Evolutionary conservation across 2,113 vertebrate genomes (phyloP).

Genomic region (Pterophyllum scalare): DNA sequence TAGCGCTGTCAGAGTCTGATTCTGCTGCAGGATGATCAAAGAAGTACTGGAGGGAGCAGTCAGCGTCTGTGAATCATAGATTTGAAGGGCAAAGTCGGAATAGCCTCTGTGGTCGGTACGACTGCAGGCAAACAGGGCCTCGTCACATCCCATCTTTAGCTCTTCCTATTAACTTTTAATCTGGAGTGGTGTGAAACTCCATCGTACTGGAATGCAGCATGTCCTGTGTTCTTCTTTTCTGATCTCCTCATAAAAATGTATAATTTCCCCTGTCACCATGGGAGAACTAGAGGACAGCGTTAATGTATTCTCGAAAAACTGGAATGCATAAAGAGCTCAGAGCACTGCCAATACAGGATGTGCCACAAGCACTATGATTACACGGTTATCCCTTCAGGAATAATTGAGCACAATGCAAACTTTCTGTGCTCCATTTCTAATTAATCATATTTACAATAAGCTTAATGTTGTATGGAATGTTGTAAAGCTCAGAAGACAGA

Average conservation of each 20-base stretch:
- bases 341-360: constrained; percentile 35
- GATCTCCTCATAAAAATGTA: constrained; percentile 62
- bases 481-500: background rate
- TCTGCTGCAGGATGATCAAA: constrained; percentile 54
- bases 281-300: constrained; percentile 53
- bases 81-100: constrained; percentile 11
- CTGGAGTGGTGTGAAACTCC: constrained; percentile 44
- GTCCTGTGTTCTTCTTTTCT: constrained; percentile 43
- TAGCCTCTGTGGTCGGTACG: background rate
- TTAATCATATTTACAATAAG: constrained; percentile 21
- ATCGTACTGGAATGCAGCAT: constrained; percentile 26
- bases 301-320: constrained; percentile 56
- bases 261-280: constrained; percentile 45
- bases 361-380: constrained; percentile 35
- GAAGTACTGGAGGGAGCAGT: constrained; percentile 18
- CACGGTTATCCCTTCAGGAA: constrained; percentile 30
- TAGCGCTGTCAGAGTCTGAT: constrained; percentile 39
- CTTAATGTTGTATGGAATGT: background rate
- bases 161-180: constrained; percentile 62
- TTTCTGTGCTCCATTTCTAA: constrained; percentile 27
- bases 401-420: constrained; percentile 30
- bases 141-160: constrained; percentile 36
- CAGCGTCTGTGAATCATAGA: constrained; percentile 41
- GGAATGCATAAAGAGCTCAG: constrained; percentile 48
- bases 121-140: constrained; percentile 6